Evolutionary conservation across 2,113 vertebrate genomes (phyloP).

Genomic region (Aleadryas rufinucha): DNA sequence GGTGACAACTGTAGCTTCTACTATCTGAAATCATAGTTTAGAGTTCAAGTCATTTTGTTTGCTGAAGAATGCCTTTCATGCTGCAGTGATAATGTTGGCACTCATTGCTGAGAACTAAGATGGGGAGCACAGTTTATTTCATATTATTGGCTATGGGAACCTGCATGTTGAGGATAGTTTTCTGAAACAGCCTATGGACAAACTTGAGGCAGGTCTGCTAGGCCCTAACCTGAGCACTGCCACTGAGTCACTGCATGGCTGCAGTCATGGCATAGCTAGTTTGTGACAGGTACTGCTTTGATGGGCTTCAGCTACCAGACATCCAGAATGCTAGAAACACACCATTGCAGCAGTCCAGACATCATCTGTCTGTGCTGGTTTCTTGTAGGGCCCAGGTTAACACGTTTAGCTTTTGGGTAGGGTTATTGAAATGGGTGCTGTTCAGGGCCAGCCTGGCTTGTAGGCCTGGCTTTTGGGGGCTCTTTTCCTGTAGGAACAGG

Average conservation of each 20-base stretch:
- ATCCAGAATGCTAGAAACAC: background rate
- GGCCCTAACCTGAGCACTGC: background rate
- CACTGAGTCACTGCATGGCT: background rate
- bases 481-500: background rate
- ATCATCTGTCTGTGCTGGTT: background rate
- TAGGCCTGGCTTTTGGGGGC: background rate
- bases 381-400: background rate
- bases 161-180: background rate
- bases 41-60: background rate
- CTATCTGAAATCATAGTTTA: background rate
- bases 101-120: background rate
- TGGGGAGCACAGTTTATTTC: background rate
- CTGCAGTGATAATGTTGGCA: background rate
- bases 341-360: background rate
- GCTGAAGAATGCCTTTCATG: background rate
- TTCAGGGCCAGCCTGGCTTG: background rate
- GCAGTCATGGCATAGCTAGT: fast-evolving
- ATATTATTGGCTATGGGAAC: background rate
- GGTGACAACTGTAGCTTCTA: background rate
- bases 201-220: background rate
- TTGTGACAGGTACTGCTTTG: background rate
- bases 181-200: background rate
- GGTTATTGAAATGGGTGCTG: background rate
- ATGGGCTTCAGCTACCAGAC: background rate
- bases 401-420: background rate